Conservation (phyloP, 2,113 vertebrate species). For the Pachycephala philippinensis region DNA sequence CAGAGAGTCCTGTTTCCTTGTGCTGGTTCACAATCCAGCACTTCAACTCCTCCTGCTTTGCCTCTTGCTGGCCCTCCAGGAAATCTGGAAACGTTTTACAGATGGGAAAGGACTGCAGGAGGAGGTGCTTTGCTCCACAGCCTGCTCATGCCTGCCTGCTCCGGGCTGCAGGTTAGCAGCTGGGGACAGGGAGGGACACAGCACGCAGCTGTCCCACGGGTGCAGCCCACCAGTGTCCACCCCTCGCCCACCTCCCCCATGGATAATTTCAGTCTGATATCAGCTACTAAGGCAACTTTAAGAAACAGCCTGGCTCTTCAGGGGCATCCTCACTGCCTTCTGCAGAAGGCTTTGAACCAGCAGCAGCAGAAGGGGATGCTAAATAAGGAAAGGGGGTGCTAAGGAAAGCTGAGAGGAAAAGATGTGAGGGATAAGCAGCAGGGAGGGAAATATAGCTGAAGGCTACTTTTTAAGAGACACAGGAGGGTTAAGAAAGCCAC, state of each 20-base stretch:
- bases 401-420: background rate
- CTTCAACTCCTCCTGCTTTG: background rate
- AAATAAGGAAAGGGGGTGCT: background rate
- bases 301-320: background rate
- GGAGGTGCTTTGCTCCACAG: background rate
- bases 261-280: background rate
- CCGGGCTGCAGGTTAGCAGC: background rate
- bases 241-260: accelerated
- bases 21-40: background rate
- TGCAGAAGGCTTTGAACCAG: background rate
- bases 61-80: accelerated
- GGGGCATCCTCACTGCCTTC: background rate
- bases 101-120: background rate
- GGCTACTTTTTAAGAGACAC: background rate
- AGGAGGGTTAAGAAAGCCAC: background rate
- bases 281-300: no score
- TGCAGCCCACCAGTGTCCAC: background rate
- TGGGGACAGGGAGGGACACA: accelerated
- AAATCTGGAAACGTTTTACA: background rate
- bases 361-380: background rate
- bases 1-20: background rate
- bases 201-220: background rate
- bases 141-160: background rate
- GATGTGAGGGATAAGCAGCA: background rate
- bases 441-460: background rate